phyloP scores from a whole-genome alignment of 2,888 invertebrate species.

The Spialia ferax region DNA sequence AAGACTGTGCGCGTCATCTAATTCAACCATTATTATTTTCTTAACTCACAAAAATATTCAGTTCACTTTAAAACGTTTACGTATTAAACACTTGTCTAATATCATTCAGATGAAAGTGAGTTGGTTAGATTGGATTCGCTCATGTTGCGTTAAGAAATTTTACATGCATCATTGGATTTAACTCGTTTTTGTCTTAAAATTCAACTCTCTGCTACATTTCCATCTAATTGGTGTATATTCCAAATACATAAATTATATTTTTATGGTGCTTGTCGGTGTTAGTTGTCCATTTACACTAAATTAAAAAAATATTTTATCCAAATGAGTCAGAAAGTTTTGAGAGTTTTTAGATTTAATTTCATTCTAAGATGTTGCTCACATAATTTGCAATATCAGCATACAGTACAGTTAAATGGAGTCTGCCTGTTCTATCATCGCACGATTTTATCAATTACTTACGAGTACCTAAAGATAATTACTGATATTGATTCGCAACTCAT shows the following conservation, averaged over 20 bases:
- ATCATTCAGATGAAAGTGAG: slow-evolving; percentile 50
- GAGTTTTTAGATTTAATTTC: too few relatives aligned
- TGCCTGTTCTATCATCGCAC: background rate
- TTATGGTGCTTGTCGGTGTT: background rate
- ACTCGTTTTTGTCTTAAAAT: slow-evolving; percentile 45
- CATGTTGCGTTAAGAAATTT: slow-evolving; percentile 51
- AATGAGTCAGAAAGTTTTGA: background rate
- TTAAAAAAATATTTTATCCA: background rate
- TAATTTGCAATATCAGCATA: background rate
- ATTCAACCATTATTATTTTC: background rate
- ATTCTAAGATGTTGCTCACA: background rate
- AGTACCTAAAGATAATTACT: too few relatives aligned
- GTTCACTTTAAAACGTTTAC: background rate
- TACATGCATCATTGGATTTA: slow-evolving; percentile 52
- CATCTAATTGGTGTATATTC: slow-evolving; percentile 18
- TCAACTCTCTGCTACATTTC: slow-evolving; percentile 27
- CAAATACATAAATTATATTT: slow-evolving; percentile 3
- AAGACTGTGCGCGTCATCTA: background rate
- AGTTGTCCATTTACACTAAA: background rate
- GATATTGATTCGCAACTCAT: background rate
- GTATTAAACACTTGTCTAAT: slow-evolving; percentile 31
- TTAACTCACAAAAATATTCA: background rate
- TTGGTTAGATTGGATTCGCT: slow-evolving; percentile 43
- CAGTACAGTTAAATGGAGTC: background rate
- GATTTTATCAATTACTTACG: background rate